Evolutionary conservation across 1,140 invertebrate genomes (phyloP).

Genomic region (Drosophila trapezifrons): DNA sequence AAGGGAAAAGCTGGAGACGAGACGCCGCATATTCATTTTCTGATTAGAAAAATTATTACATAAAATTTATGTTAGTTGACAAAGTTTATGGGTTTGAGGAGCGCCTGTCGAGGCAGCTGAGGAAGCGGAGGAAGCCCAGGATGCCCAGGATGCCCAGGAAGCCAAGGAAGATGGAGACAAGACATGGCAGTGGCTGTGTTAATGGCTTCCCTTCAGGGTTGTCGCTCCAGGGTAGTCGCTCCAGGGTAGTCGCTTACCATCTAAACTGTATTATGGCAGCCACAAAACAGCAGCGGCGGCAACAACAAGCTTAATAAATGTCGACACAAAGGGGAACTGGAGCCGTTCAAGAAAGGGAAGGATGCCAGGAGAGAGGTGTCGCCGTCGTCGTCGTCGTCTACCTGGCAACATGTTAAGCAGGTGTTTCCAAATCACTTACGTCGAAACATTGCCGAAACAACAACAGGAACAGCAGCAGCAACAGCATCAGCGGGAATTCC

Average conservation of each 20-base stretch:
- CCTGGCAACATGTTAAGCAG: conserved; percentile 78
- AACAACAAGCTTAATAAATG: conserved; percentile 79
- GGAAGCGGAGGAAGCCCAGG: background rate
- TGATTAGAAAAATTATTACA: conserved; percentile 82
- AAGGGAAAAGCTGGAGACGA: background rate
- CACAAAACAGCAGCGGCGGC: conserved; percentile 60
- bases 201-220: conserved; percentile 74
- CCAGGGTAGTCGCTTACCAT: conserved; percentile 49
- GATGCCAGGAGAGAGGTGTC: conserved; percentile 1
- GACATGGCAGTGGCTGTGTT: conserved; percentile 66
- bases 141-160: background rate
- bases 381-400: conserved; percentile 36
- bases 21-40: conserved; percentile 61
- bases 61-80: conserved; percentile 79
- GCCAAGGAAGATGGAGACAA: conserved; percentile 43
- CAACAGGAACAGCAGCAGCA: conserved; percentile 1
- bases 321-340: conserved; percentile 61
- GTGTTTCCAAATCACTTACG: conserved; percentile 81
- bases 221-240: conserved; percentile 51
- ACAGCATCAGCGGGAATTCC: conserved; percentile 25
- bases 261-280: conserved; percentile 75
- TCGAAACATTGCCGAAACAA: conserved; percentile 63
- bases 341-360: background rate
- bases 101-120: background rate
- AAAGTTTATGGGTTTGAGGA: conserved; percentile 50